Evolutionary conservation across 2,888 invertebrate genomes (phyloP).

Genomic region (Byasa hedistus): DNA sequence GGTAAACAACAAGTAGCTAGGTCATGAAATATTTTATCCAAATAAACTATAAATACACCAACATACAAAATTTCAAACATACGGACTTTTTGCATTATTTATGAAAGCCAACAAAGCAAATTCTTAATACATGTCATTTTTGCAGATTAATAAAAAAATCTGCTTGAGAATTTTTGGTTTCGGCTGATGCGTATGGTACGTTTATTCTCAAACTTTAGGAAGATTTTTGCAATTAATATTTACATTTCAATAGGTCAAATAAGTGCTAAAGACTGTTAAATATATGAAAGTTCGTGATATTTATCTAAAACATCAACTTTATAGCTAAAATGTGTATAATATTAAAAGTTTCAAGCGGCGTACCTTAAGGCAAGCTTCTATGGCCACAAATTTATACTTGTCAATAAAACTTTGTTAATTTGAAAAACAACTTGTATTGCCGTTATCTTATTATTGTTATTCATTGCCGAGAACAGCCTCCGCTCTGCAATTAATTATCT

Average conservation of each 20-base stretch:
- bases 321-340: not conserved
- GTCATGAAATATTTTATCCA: slow-evolving; percentile 48
- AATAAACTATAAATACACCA: not conserved
- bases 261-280: not conserved
- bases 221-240: not conserved
- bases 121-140: not conserved
- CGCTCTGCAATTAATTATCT: no score
- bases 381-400: not conserved
- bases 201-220: not conserved
- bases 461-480: no score
- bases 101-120: not conserved
- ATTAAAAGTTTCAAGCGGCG: not conserved
- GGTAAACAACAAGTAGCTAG: slow-evolving; percentile 56
- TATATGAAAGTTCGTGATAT: not conserved
- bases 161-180: not conserved
- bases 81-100: not conserved
- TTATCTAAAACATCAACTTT: not conserved
- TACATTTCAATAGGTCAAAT: not conserved
- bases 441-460: no score
- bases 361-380: not conserved
- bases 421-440: no score
- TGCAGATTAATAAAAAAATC: not conserved
- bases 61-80: not conserved
- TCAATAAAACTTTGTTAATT: not conserved
- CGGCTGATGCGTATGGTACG: not conserved